Percentiles rank a stretch among this genome's conserved stretches.
phyloP scores from a whole-genome alignment of 2,113 vertebrate species.

The Burhinus oedicnemus region DNA sequence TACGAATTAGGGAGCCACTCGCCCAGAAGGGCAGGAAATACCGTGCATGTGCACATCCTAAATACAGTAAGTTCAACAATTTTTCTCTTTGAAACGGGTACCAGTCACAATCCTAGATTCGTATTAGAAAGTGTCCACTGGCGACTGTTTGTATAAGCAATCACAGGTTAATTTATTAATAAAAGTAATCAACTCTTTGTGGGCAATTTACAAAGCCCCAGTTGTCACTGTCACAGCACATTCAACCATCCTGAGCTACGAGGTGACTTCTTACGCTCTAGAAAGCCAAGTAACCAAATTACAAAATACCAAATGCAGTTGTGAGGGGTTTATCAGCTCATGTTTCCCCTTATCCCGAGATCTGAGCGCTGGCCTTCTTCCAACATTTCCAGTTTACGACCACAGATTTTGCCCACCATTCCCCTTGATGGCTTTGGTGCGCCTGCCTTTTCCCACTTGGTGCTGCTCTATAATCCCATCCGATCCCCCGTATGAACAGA shows the following conservation, averaged over 20 bases:
- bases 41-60: not conserved
- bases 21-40: not conserved
- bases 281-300: not conserved
- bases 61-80: not conserved
- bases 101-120: not conserved
- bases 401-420: not conserved
- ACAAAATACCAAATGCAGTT: not conserved
- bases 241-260: not conserved
- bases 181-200: not conserved
- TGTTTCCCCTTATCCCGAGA: not conserved
- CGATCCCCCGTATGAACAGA: not conserved
- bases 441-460: not conserved
- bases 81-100: not conserved
- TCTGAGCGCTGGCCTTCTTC: rapidly evolving
- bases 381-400: not conserved
- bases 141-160: not conserved
- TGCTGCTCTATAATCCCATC: not conserved
- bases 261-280: not conserved
- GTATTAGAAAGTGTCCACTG: not conserved
- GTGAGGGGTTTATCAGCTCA: not conserved
- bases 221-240: not conserved
- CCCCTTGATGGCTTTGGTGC: not conserved
- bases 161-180: not conserved
- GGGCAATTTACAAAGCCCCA: not conserved
- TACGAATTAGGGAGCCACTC: not conserved